Evolutionary conservation across 2,888 invertebrate genomes (phyloP).

Genomic region (Drosophila neonasuta): DNA sequence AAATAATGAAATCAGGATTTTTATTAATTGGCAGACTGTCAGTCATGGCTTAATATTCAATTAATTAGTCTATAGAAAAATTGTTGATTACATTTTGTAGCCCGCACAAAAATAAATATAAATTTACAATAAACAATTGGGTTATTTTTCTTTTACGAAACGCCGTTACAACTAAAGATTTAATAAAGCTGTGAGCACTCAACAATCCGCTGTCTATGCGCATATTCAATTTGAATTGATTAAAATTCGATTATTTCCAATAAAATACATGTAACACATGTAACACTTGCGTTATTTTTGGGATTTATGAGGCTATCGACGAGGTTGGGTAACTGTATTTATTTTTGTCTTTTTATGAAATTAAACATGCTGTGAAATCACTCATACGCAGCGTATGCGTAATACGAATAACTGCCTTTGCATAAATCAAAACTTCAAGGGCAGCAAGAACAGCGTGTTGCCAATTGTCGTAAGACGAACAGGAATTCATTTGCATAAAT

Average conservation of each 20-base stretch:
- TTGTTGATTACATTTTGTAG: constrained; percentile 58
- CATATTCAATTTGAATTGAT: background rate
- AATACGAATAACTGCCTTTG: constrained; percentile 47
- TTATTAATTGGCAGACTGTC: constrained; percentile 51
- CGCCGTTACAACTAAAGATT: too few relatives aligned
- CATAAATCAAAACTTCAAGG: constrained; percentile 54
- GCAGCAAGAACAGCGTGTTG: constrained; percentile 38
- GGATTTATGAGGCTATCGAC: background rate
- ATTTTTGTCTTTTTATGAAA: constrained; percentile 24
- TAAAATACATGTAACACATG: background rate
- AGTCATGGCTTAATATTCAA: constrained; percentile 27
- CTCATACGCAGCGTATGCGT: constrained; percentile 45
- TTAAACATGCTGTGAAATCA: constrained; percentile 50
- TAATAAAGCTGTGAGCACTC: background rate
- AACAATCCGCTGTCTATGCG: background rate
- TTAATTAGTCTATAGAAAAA: constrained; percentile 55
- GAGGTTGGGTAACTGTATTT: background rate
- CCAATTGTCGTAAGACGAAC: constrained; percentile 54
- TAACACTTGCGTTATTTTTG: background rate
- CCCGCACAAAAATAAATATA: constrained; percentile 8
- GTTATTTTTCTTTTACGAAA: background rate
- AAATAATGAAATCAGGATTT: constrained; percentile 73
- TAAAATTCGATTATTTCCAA: background rate
- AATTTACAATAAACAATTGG: constrained; percentile 6
- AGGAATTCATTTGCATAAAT: constrained; percentile 66